Evolutionary conservation across 1,140 invertebrate species (phyloP), one percentile per base, ranked within the genome.

Genomic region (Musca vetustissima): DNA sequence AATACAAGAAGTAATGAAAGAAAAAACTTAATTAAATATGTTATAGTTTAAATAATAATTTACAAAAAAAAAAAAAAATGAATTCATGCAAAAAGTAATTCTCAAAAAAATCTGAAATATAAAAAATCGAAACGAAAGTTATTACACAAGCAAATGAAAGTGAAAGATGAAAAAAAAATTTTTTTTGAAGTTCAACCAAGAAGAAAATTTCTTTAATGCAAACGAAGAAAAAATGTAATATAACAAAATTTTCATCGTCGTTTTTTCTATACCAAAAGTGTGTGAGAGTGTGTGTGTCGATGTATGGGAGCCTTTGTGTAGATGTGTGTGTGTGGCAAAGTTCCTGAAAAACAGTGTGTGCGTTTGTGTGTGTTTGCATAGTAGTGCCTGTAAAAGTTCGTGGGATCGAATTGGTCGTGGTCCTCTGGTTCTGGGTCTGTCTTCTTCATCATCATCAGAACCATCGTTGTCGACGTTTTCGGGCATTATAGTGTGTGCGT

Each of bases 101-200:
- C n/a, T n/a, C n/a, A 32, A 25, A 59, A 11, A 43, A 43, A 43
- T 43, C 13, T 28, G 21, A 24, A 25, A 14, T n/a, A n/a, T n/a
- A n/a, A n/a, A n/a, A 28, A 28, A 28, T 28, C 3, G 28, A 28
- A 59, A 59, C n/a, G n/a, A 15, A 61, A 61, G 53, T 28, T n/a
- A 61, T 36, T 59, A 59, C 15, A 59, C 22, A 9, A 61, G 36
- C n/a, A 61, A 61, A 61, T 13, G 17, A 11, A 24, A 57, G 53
- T 32, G 25, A 67, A 53, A 59, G 4, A 22, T 15, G 22, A 21
- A 25, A 28, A 28, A 14, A 22, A 25, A 59, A 69, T 57, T 69
- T 69, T n/a, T 70, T 68, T 47, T 67, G 72, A 70, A 69, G 57
- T 61, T 61, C 11, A 61, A 61, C 19, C 57, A 36, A 61, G 57